A percentile compares a stretch with the other conserved stretches of the same genome.
Evolutionary conservation across 1,140 invertebrate genomes (phyloP).

Genomic region (Dolichoris vasculosae): DNA sequence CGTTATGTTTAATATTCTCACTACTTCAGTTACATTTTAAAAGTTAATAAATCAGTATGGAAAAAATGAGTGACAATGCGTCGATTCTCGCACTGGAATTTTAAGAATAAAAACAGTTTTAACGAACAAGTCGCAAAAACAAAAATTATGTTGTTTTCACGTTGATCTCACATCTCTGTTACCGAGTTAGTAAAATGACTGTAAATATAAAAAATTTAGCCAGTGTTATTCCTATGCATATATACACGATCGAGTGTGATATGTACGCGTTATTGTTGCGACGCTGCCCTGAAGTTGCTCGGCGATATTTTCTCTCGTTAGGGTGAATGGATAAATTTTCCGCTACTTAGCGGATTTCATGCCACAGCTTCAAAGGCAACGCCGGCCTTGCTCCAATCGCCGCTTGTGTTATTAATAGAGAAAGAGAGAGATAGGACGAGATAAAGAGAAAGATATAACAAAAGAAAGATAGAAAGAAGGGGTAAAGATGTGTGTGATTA

Average conservation of each 20-base stretch:
- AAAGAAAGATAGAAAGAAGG: constrained; percentile 17
- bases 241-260: not conserved
- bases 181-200: not conserved
- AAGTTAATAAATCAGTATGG: not conserved
- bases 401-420: constrained; percentile 63
- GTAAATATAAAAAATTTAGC: not conserved
- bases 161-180: not conserved
- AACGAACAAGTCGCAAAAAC: not conserved
- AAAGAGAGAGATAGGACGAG: not conserved
- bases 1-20: not conserved
- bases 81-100: not conserved
- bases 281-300: not conserved
- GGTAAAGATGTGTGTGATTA: not conserved
- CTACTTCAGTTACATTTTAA: not conserved
- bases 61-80: not conserved
- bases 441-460: not conserved
- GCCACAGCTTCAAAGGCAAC: constrained; percentile 64
- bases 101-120: not conserved
- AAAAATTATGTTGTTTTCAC: not conserved
- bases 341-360: constrained; percentile 69
- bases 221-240: not conserved
- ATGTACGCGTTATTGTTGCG: not conserved
- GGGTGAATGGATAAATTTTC: constrained; percentile 67
- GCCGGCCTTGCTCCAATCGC: constrained; percentile 66
- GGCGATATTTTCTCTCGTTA: constrained; percentile 53